A percentile compares a stretch with the other conserved stretches of the same genome.
Conservation (phyloP, 2,797 vertebrate species). For the Alosa sapidissima region DNA sequence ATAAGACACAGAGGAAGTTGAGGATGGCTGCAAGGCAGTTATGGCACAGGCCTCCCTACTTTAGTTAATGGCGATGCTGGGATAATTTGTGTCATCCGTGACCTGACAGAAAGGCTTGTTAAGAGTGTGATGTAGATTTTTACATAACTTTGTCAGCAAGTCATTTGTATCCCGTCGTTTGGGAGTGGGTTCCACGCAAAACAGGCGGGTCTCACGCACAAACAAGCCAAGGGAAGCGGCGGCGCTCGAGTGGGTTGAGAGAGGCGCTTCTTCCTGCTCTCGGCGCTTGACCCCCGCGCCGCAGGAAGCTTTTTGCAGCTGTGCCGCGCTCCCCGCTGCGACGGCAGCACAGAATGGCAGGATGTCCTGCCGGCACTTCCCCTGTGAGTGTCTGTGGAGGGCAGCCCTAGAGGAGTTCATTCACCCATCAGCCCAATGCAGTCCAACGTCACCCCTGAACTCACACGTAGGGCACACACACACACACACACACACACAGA, state of each 20-base stretch:
- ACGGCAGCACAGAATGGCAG: conserved; percentile 83
- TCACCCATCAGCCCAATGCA: conserved; percentile 23
- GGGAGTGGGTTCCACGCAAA: not conserved
- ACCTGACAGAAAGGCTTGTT: not conserved
- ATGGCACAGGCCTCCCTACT: conserved; percentile 4
- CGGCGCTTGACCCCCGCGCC: conserved; percentile 67
- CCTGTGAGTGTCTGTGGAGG: conserved; percentile 57
- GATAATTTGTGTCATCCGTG: conserved; percentile 15
- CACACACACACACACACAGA: not conserved
- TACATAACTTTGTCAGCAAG: conserved; percentile 9
- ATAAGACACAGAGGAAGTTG: not conserved
- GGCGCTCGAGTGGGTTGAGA: conserved; percentile 45
- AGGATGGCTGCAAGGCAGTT: not conserved
- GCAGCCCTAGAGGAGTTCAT: conserved; percentile 60
- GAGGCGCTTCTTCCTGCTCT: conserved; percentile 77
- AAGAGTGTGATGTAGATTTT: not conserved
- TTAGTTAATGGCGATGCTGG: not conserved
- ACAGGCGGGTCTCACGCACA: not conserved
- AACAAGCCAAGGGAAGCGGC: not conserved
- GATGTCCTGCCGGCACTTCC: conserved; percentile 83
- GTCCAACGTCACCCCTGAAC: not conserved
- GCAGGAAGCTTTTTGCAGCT: conserved; percentile 82
- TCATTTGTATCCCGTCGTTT: not conserved
- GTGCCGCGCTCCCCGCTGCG: conserved; percentile 75
- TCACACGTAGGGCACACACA: not conserved